Percentiles rank a stretch among this genome's conserved stretches.
Evolutionary conservation across 2,797 vertebrate genomes (phyloP).

Genomic region (Siniperca undulata): DNA sequence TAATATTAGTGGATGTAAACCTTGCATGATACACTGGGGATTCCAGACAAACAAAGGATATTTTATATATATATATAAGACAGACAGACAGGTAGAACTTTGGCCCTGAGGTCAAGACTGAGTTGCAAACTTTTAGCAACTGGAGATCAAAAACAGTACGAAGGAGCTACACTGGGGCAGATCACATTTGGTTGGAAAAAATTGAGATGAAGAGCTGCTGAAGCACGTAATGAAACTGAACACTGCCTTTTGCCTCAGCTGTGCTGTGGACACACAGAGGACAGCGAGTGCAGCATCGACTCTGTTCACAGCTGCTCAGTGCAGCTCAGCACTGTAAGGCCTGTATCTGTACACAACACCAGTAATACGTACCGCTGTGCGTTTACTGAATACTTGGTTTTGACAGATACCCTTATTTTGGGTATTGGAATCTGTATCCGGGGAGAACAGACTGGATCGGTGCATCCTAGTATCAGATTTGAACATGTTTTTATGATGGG

Average conservation of each 20-base stretch:
- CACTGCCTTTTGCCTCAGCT: conserved; percentile 11
- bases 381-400: background rate
- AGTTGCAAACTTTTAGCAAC: background rate
- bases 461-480: background rate
- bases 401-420: background rate
- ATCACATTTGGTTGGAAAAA: background rate
- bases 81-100: background rate
- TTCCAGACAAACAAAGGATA: background rate
- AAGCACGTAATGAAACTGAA: conserved; percentile 6
- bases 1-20: background rate
- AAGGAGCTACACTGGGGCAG: background rate
- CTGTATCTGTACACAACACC: background rate
- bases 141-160: background rate
- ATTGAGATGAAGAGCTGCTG: conserved; percentile 1
- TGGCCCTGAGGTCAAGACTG: background rate
- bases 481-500: background rate
- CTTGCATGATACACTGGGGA: background rate
- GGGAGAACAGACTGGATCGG: background rate
- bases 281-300: background rate
- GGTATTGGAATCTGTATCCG: background rate
- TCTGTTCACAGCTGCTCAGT: conserved; percentile 14
- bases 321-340: background rate
- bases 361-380: background rate
- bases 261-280: background rate
- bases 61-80: background rate